Evolutionary conservation across 2,888 invertebrate genomes (phyloP).

Genomic region (Xanthorhoe spadicearia): DNA sequence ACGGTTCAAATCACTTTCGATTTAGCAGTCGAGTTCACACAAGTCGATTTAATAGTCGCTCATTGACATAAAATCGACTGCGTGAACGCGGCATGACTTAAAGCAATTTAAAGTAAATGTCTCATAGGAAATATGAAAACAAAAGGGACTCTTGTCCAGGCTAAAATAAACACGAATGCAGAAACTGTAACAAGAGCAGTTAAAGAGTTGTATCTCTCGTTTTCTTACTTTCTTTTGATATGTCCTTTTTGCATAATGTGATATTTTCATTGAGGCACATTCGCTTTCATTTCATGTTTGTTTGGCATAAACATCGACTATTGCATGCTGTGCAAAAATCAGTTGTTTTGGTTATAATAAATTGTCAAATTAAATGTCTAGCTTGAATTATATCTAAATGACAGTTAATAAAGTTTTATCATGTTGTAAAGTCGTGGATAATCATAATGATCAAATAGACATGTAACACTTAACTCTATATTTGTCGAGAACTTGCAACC

Average conservation of each 20-base stretch:
- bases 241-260: slow-evolving; percentile 16
- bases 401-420: neutral
- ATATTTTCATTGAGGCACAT: slow-evolving; percentile 14
- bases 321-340: neutral
- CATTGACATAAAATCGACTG: neutral
- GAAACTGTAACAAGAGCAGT: neutral
- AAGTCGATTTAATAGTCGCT: neutral
- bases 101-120: neutral
- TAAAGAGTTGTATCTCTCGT: slow-evolving; percentile 8
- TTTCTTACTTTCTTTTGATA: slow-evolving; percentile 17
- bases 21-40: slow-evolving; percentile 1
- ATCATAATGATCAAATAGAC: slow-evolving; percentile 2
- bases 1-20: neutral
- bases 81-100: neutral
- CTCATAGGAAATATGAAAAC: slow-evolving; percentile 2
- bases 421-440: neutral
- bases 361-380: neutral
- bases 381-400: neutral
- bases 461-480: slow-evolving; percentile 66
- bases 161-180: slow-evolving; percentile 1
- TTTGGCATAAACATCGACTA: neutral
- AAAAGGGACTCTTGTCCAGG: slow-evolving; percentile 8
- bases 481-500: slow-evolving; percentile 69
- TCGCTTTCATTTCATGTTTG: slow-evolving; percentile 3
- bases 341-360: neutral